phyloP scores from a whole-genome alignment of 2,797 vertebrate species.

The Sciurus vulgaris region DNA sequence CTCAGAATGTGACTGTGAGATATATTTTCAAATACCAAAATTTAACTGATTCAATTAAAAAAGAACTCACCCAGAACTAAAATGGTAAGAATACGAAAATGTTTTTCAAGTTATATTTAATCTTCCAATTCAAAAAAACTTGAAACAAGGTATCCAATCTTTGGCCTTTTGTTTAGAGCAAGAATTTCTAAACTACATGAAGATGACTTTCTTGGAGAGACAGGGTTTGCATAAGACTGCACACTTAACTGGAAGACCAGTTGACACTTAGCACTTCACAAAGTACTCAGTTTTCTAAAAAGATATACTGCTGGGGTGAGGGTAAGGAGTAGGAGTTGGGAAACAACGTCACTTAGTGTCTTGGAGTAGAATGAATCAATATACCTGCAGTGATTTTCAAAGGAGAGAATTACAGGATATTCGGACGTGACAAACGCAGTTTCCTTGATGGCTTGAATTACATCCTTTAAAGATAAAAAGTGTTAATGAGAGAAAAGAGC shows the following conservation, averaged over 20 bases:
- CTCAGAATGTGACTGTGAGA: constrained; percentile 38
- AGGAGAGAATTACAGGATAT: constrained; percentile 98
- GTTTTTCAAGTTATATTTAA: constrained; percentile 3
- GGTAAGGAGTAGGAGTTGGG: background rate
- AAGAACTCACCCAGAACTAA: background rate
- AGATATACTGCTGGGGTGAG: background rate
- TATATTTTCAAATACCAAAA: constrained; percentile 68
- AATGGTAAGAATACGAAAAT: constrained; percentile 38
- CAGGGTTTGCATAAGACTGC: background rate
- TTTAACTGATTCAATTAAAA: constrained; percentile 57
- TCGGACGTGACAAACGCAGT: constrained; percentile 98
- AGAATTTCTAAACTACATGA: constrained; percentile 44
- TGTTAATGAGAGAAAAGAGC: constrained; percentile 54
- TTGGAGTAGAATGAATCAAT: background rate
- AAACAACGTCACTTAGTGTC: constrained; percentile 1
- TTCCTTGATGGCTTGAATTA: constrained; percentile 98
- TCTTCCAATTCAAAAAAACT: background rate
- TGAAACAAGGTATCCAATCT: constrained; percentile 27
- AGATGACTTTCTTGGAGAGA: background rate
- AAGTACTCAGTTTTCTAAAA: background rate
- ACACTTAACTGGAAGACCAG: background rate
- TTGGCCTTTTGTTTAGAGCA: background rate
- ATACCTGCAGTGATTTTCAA: constrained; percentile 99
- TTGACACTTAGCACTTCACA: background rate
- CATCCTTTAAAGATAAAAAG: constrained; percentile 91